Base-by-base conservation (phyloP, 2,888 invertebrate species). In the Aplocera efformata region DNA sequence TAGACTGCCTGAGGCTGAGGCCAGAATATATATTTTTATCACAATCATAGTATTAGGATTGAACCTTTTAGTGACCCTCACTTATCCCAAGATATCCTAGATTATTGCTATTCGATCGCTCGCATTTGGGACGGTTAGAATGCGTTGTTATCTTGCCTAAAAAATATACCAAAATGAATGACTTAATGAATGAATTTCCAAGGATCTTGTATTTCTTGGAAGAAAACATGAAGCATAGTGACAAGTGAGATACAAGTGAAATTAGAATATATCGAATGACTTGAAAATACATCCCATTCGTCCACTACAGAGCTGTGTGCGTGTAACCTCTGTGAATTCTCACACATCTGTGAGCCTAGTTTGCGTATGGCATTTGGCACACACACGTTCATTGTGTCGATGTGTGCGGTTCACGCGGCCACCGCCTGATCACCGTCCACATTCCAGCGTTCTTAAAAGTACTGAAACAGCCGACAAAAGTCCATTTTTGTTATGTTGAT, bases 351-450 rank as follows among this genome's bases (percentile, higher is more conserved):
- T 40, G 57, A 60, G 64, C 67, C 67, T 68, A 67, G 60, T 60
- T 58, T 63, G 55, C 58, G 13, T 17, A 58, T 64, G 66, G 60
- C 66, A 67, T 64, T 71, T 70, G 67, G 72, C 75, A 71, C 70
- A 71, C 73, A 68, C 42, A 44, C 35, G 37, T 28, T 50, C 41
- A 30, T 46, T 53, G 48, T 42, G 34, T n/a, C n/a, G 22, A 17
- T 62, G 63, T 66, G 71, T 61, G 67, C 51, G 53, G 50, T 67
- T 66, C 81, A 80, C 82, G 83, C 72, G 72, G 59, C 62, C 60
- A 45, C 57, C 72, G 73, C 71, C 67, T 83, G 84, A 81, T 81
- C 77, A 69, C 70, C 68, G 79, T 69, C 71, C 72, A 77, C 80
- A 82, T 81, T 81, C 82, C 81, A 53, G 67, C 71, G 74, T 71